phyloP scores from a whole-genome alignment of 1,140 invertebrate species.

The Drosophila setifemur region DNA sequence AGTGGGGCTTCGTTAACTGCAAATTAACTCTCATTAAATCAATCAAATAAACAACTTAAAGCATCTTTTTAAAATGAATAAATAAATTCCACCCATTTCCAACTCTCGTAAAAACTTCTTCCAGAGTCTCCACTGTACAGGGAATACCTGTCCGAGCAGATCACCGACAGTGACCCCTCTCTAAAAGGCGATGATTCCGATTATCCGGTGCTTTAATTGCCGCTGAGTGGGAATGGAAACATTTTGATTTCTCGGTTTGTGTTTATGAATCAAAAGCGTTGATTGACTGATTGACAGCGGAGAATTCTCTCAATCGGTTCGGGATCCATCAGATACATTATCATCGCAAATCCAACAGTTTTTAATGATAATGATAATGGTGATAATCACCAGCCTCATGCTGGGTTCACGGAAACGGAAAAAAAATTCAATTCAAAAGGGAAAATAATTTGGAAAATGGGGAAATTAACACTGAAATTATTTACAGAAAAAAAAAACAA shows the following conservation, averaged over 20 bases:
- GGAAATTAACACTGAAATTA: too few relatives aligned
- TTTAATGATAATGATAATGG: slow-evolving; percentile 47
- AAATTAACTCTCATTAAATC: too few relatives aligned
- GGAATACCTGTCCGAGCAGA: background rate
- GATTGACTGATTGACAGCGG: slow-evolving; percentile 32
- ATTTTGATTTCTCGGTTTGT: slow-evolving; percentile 22
- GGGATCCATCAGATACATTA: slow-evolving; percentile 21
- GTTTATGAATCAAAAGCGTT: slow-evolving; percentile 21
- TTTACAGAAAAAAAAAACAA: background rate
- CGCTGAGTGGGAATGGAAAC: slow-evolving; percentile 29
- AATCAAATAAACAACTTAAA: too few relatives aligned
- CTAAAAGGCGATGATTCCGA: slow-evolving; percentile 8
- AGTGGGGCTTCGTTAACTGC: too few relatives aligned
- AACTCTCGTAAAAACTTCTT: too few relatives aligned
- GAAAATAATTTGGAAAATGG: background rate
- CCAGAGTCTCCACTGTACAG: background rate
- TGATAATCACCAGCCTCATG: slow-evolving; percentile 42
- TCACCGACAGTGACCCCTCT: background rate
- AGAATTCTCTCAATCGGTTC: slow-evolving; percentile 33
- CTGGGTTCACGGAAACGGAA: background rate
- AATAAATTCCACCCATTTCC: too few relatives aligned
- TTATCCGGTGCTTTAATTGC: slow-evolving; percentile 20
- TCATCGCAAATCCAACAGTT: background rate
- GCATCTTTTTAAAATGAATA: too few relatives aligned
- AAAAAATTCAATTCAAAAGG: background rate